Evolutionary conservation across 1,140 invertebrate genomes (phyloP), one percentile per base, ranked within the genome.

Genomic region (Proales similis): DNA sequence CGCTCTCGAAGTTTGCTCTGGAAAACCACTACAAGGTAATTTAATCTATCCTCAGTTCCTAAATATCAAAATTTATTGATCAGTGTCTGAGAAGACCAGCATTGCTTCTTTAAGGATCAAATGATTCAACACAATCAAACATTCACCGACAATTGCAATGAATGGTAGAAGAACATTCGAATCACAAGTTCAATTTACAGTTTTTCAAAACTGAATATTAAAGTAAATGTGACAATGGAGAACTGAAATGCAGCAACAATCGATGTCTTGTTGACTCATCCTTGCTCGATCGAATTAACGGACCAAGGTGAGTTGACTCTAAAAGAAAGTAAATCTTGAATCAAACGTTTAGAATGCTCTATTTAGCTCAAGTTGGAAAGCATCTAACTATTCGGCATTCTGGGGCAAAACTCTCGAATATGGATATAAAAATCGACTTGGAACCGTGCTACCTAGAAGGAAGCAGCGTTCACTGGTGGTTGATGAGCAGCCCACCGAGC

Each of bases 341-440:
- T 45, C 14, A 48, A 26, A 48, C 26, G 1, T 27, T 27, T 49
- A 20, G 2, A 42, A 5, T 9, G 60, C 22, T 20, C 36, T 65
- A 62, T 49, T 32, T 46, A 43, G 6, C 62, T 62, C 63, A 63
- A 79, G 75, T 61, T 94, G 90, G 90, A 76, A 73, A 22, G 86
- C 88, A 0, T 71, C 77, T 11, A 92, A 90, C 74, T 86, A 92
- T 68, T 80, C 83, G 0, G 73, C 83, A 65, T 90, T 92, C 74
- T 88, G 85, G 83, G 88, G 86, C 0, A 80, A 81, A 70, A 88
- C 84, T 17, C 79, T 92, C 3, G 77, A 80, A 3, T 86, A 92
- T 9, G 90, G 88, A 2, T 75, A 91, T 6, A 72, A 79, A 43
- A 81, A 84, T 63, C 82, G 84, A 66, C 77, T 57, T 17, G 51